phyloP scores from a whole-genome alignment of 2,113 vertebrate genomes.

The Mesoclemmys tuberculata region DNA sequence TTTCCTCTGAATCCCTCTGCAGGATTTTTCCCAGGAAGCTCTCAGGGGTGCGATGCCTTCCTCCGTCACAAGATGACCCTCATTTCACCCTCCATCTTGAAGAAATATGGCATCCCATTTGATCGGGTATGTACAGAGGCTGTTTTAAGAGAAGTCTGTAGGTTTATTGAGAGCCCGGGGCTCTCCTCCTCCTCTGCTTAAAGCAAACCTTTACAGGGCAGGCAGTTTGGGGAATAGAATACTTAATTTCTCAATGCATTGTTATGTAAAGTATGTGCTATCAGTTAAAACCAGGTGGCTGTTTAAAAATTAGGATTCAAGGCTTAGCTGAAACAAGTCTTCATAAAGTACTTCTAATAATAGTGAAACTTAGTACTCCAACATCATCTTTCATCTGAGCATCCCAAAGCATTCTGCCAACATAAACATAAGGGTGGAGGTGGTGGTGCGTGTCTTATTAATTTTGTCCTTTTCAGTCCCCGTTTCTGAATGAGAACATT shows the following conservation, averaged over 20 bases:
- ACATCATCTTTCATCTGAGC: neutral
- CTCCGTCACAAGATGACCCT: constrained; percentile 99
- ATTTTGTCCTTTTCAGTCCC: neutral
- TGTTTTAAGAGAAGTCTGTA: neutral
- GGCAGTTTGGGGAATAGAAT: neutral
- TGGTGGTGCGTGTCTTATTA: neutral
- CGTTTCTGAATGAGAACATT: neutral
- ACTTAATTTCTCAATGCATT: neutral
- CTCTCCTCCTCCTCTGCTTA: neutral
- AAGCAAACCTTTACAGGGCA: neutral
- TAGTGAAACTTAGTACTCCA: neutral
- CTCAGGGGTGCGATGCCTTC: constrained; percentile 97
- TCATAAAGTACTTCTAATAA: neutral
- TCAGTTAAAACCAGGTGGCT: neutral
- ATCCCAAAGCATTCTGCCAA: neutral
- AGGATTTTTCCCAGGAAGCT: constrained; percentile 98
- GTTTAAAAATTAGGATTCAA: neutral
- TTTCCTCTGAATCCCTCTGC: neutral
- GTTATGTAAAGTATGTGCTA: neutral
- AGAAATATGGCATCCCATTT: constrained; percentile 97
- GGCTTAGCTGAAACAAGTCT: neutral
- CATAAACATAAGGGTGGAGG: neutral
- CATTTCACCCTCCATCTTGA: constrained; percentile 96
- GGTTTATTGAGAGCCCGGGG: neutral
- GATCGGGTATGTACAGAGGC: constrained; percentile 85